Evolutionary conservation across 1,140 invertebrate genomes (phyloP), one percentile per base, ranked within the genome.

Genomic region (Apocrypta bakeri): DNA sequence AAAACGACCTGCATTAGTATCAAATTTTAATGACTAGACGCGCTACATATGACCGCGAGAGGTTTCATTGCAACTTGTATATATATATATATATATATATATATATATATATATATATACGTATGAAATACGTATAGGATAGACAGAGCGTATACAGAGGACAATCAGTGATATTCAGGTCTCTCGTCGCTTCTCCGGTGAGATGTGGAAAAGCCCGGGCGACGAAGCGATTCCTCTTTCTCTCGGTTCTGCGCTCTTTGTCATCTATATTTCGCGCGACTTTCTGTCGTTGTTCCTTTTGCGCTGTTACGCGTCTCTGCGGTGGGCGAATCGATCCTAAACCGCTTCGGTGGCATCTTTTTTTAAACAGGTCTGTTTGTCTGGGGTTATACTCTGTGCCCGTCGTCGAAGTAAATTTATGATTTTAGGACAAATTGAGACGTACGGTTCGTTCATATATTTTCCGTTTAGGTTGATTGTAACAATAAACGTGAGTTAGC

Each of bases 121-220:
- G 3, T 17, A 48, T 14, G 4, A 37, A 4, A 37, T 9, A 2
- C 33, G 33, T 9, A 37, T 83, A 85, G 81, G 84, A 84, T 40
- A 81, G 73, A 42, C 72, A 82, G 73, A 69, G 85, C 86, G 72
- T 81, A 79, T 87, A 84, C 84, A 79, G 86, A 90, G 89, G 88
- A 91, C 90, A 91, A 92, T 91, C 90, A 91, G 89, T 80, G 89
- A 89, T 88, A 91, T 92, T 91, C 90, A 91, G 87, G 78, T 72
- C 80, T 56, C 56, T 81, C 86, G n/a, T n/a, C n/a, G 79, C 74
- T 88, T 85, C 78, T 79, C 48, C 12, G 27, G 76, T 72, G 85
- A 82, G 84, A 27, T 75, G 84, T 85, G 66, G 76, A 83, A 83
- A 82, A 83, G 83, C 82, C 68, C 27, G 24, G 81, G 83, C 82